Evolutionary conservation across 1,140 invertebrate species (phyloP).

Genomic region (Zaprionus ghesquierei): DNA sequence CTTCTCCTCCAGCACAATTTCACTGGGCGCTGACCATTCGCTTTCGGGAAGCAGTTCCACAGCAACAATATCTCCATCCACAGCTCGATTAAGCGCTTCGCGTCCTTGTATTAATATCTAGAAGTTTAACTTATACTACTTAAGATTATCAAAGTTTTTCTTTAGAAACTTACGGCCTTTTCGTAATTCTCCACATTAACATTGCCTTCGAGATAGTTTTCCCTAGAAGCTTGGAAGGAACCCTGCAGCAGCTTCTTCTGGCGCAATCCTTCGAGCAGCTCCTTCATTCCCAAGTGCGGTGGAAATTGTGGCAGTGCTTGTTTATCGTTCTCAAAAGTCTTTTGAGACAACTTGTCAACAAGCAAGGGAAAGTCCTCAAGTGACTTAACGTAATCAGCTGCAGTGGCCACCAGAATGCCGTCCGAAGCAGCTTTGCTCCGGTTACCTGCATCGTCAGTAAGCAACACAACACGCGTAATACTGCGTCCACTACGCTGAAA

Average conservation of each 20-base stretch:
- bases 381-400: conserved; percentile 89
- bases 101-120: conserved; percentile 95
- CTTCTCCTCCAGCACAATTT: conserved; percentile 93
- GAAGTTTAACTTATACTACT: conserved; percentile 5
- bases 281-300: conserved; percentile 90
- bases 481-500: conserved; percentile 70
- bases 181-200: conserved; percentile 91
- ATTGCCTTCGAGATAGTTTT: conserved; percentile 97
- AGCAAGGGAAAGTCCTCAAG: conserved; percentile 87
- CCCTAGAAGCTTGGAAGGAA: conserved; percentile 91
- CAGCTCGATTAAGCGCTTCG: conserved; percentile 94
- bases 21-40: conserved; percentile 94
- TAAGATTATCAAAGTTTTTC: neutral
- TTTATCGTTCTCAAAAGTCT: conserved; percentile 86
- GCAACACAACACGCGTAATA: conserved; percentile 88
- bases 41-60: conserved; percentile 94
- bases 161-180: conserved; percentile 86
- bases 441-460: conserved; percentile 95
- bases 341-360: conserved; percentile 91
- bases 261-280: conserved; percentile 92
- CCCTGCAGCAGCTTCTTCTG: conserved; percentile 92
- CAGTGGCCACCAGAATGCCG: conserved; percentile 86
- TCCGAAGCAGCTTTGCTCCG: conserved; percentile 88
- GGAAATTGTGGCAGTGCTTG: conserved; percentile 90
- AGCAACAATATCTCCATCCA: conserved; percentile 97